Evolutionary conservation across 2,888 invertebrate species (phyloP), one percentile per base, ranked within the genome.

Genomic region (Athetis lepigone): DNA sequence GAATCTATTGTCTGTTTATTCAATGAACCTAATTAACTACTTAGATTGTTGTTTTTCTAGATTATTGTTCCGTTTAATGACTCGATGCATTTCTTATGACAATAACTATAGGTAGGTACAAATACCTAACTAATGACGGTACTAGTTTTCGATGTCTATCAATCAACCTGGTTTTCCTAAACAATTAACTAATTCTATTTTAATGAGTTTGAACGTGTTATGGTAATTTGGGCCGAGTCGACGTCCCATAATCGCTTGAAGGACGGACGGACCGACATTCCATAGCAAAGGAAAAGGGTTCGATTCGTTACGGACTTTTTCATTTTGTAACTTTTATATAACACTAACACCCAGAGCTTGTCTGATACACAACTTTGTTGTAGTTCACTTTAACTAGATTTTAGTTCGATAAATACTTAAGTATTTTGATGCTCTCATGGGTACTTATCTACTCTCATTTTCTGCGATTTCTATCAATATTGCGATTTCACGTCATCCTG

Each of bases 221-320:
- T 83, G 79, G 84, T 90, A 88, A 91, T 92, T 91, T 86, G 84
- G 91, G 85, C 59, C 89, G 85, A 86, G 91, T 90, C 89, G 85
- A 80, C 85, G 90, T 84, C 85, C 90, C 85, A 80, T 92, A 92
- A 93, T 91, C 83, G 86, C 77, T 86, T 91, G 92, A 93, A 93
- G 93, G 93, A 89, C 92, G 88, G 83, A 79, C 80, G 75, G 79
- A 77, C 70, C 84, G 69, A 84, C 89, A 79, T 79, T 79, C 79
- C 77, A 67, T 19, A 62, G 72, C 70, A 79, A 80, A 80, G 68
- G 81, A 76, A 73, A 70, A 70, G 73, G 63, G 70, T 63, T 59
- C 64, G 16, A 51, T 73, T 69, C 43, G 54, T 63, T 75, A 66
- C 54, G 52, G 43, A 73, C 59, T 64, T 62, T 70, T 75, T 77